phyloP scores from a whole-genome alignment of 92 coral and sea anemone species.

The Epizoanthus illoricatus region DNA sequence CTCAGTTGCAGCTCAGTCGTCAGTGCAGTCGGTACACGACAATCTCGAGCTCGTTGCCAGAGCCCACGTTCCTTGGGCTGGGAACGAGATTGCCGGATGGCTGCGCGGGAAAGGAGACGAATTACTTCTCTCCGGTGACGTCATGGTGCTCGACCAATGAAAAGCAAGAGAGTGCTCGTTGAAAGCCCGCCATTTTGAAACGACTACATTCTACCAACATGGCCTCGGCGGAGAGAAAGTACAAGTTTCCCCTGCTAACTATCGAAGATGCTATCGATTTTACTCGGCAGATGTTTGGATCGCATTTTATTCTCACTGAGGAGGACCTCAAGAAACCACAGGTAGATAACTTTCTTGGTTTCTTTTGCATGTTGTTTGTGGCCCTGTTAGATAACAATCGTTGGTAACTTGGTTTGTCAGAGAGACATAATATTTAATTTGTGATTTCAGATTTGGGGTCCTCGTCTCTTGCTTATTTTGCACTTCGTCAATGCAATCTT shows the following conservation, averaged over 20 bases:
- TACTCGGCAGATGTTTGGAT: slow-evolving; percentile 65
- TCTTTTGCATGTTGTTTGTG: neutral
- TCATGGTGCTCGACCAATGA: neutral
- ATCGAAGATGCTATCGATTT: slow-evolving; percentile 69
- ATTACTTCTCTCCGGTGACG: neutral
- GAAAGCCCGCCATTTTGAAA: slow-evolving; percentile 46
- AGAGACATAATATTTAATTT: neutral
- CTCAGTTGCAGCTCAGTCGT: too few species aligned
- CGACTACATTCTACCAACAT: neutral
- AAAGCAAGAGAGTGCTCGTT: neutral
- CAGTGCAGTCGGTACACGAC: too few species aligned
- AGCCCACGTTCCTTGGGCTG: too few species aligned
- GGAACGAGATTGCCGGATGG: too few species aligned
- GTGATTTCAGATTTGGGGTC: neutral
- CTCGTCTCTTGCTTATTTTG: neutral
- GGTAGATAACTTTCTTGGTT: slow-evolving; percentile 35
- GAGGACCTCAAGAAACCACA: slow-evolving; percentile 74
- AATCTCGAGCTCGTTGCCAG: too few species aligned
- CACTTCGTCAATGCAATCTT: neutral
- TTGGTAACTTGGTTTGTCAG: too few species aligned
- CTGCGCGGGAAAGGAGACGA: too few species aligned
- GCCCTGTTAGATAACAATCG: too few species aligned
- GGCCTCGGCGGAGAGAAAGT: slow-evolving; percentile 32
- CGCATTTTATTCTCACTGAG: slow-evolving; percentile 52
- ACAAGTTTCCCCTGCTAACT: slow-evolving; percentile 62